Percentiles rank a stretch among this genome's conserved stretches.
Conservation (phyloP, 2,888 invertebrate species). For the Tanypteryx hageni region DNA sequence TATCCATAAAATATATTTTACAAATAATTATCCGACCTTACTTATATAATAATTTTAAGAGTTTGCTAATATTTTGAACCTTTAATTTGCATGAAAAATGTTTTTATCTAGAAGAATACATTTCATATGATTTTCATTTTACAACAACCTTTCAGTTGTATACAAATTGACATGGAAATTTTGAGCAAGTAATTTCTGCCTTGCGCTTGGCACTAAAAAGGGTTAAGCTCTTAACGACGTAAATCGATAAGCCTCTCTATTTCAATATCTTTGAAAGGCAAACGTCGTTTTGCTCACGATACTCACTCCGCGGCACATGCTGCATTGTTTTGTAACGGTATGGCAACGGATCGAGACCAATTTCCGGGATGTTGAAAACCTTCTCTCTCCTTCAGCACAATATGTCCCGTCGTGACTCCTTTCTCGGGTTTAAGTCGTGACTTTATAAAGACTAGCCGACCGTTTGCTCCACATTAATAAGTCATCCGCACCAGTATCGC, state of each 20-base stretch:
- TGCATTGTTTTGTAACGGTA: background rate
- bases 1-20: too few relatives aligned
- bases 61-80: too few relatives aligned
- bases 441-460: slow-evolving; percentile 6
- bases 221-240: background rate
- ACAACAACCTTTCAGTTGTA: too few relatives aligned
- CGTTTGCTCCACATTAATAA: background rate
- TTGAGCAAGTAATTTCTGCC: too few relatives aligned
- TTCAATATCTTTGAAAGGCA: background rate
- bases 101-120: too few relatives aligned
- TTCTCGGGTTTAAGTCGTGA: background rate
- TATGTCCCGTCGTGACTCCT: background rate
- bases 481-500: background rate
- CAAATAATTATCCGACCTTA: too few relatives aligned
- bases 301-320: background rate
- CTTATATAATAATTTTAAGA: too few relatives aligned
- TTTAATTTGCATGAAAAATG: too few relatives aligned
- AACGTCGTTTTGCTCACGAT: background rate
- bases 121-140: too few relatives aligned
- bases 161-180: too few relatives aligned
- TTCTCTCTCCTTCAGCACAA: background rate
- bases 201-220: too few relatives aligned
- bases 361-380: slow-evolving; percentile 35
- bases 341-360: background rate
- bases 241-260: background rate